Conservation (phyloP, 2,797 vertebrate species). For the Xyrichtys novacula region DNA sequence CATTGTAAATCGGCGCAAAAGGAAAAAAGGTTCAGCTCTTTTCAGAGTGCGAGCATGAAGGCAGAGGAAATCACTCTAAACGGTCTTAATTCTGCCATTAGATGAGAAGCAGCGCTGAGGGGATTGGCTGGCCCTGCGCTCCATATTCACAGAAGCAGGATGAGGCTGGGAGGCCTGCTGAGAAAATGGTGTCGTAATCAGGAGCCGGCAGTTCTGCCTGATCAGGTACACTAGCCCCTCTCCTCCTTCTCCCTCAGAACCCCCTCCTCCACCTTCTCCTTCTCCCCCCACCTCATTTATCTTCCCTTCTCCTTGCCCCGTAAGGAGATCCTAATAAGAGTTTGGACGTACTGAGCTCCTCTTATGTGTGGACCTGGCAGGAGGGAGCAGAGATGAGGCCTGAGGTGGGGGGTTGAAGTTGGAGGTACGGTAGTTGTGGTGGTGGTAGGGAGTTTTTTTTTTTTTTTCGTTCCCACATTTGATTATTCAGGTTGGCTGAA, state of each 20-base stretch:
- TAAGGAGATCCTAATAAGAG: constrained; percentile 93
- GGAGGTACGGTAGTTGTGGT: constrained; percentile 66
- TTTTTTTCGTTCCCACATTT: constrained; percentile 89
- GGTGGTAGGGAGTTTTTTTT: constrained; percentile 65
- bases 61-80: constrained; percentile 98
- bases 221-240: constrained; percentile 92
- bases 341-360: constrained; percentile 84
- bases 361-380: constrained; percentile 81
- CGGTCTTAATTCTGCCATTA: constrained; percentile 99
- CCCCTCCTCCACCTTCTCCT: constrained; percentile 74
- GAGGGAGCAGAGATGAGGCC: constrained; percentile 78
- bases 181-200: constrained; percentile 99
- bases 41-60: constrained; percentile 81
- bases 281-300: constrained; percentile 45
- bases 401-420: constrained; percentile 72
- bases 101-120: constrained; percentile 89
- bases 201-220: constrained; percentile 94
- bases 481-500: constrained; percentile 95
- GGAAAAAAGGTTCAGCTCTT: constrained; percentile 81
- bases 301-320: constrained; percentile 81
- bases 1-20: constrained; percentile 79
- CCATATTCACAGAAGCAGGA: constrained; percentile 98
- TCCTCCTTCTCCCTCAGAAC: constrained; percentile 76
- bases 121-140: constrained; percentile 93
- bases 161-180: constrained; percentile 95